Percentiles rank a stretch among this genome's conserved stretches.
Conservation (phyloP, 2,797 vertebrate species). For the Falco cherrug region DNA sequence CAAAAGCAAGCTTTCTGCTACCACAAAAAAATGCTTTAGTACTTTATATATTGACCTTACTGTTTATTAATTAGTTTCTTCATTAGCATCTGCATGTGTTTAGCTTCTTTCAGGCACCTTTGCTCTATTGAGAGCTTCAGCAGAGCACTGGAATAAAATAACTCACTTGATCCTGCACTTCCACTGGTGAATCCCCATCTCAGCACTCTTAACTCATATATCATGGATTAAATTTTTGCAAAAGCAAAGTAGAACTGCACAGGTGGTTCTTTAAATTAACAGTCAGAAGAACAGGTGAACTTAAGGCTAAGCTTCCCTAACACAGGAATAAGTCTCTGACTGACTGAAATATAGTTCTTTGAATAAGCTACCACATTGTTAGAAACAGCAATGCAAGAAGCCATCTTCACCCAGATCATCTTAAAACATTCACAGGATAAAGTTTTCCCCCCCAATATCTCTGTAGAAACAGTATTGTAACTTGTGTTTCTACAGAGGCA, state of each 20-base stretch:
- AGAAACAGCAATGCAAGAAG: rapidly evolving
- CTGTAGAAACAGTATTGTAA: rapidly evolving
- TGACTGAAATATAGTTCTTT: rapidly evolving
- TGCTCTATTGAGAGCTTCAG: rapidly evolving
- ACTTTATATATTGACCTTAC: rapidly evolving
- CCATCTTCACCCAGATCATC: rapidly evolving
- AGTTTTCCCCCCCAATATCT: rapidly evolving
- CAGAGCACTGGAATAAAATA: rapidly evolving
- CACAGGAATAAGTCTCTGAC: rapidly evolving
- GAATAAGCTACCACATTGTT: rapidly evolving
- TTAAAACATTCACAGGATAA: rapidly evolving
- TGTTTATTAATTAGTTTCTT: too few relatives aligned
- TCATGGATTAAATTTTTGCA: rapidly evolving
- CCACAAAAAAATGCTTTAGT: rapidly evolving
- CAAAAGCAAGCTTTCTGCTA: too few relatives aligned
- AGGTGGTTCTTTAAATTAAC: rapidly evolving
- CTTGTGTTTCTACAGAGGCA: rapidly evolving
- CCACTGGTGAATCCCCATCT: rapidly evolving
- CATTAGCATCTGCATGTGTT: rapidly evolving
- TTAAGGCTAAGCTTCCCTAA: rapidly evolving
- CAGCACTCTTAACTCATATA: rapidly evolving
- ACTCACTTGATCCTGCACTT: rapidly evolving
- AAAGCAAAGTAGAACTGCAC: rapidly evolving
- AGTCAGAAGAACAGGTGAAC: rapidly evolving
- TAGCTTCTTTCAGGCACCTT: rapidly evolving